Evolutionary conservation across 2,888 invertebrate species (phyloP), one percentile per base, ranked within the genome.

Genomic region (Sarcophaga variegata): DNA sequence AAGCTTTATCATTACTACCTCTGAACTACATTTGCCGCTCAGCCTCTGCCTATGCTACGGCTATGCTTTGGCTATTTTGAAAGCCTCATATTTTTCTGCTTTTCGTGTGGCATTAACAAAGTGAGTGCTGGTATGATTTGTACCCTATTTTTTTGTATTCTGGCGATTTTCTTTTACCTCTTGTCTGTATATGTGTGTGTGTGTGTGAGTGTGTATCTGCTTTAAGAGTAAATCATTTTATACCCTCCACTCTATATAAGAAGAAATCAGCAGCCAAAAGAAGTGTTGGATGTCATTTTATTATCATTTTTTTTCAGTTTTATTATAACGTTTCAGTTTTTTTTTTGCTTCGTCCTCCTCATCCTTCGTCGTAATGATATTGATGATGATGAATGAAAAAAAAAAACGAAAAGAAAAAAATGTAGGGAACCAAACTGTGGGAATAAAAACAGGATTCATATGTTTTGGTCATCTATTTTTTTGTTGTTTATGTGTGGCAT

Each of bases 231-330:
- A 87, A 87, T 84, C 45, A 84, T 83, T 62, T 22, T 22, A n/a
- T 62, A 62, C 20, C 20, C 62, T 20, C 87, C 83, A 70, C 83
- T 86, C 76, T 83, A 80, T 12, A 60, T 37, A 59, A 63, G 78
- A 72, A 75, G 67, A 77, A 77, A 70, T 64, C 54, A 80, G 25
- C 69, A 90, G 71, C 74, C 45, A 75, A 91, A 92, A 92, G 92
- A 93, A 93, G 93, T 93, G 93, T 93, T 93, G 93, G 93, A 93
- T 93, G 93, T 93, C 93, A 93, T 93, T 92, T 93, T 92, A 92
- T 93, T 93, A 92, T 93, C 92, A 83, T 84, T 84, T 80, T 82
- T 77, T 63, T 37, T 37, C 37, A 37, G 54, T 71, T 86, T 81
- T 70, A 83, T 76, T 76, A 72, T 81, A 80, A 89, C 81, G 88